Conservation (phyloP, 92 coral and sea anemone genomes). For the Pocillopora meandrina region DNA sequence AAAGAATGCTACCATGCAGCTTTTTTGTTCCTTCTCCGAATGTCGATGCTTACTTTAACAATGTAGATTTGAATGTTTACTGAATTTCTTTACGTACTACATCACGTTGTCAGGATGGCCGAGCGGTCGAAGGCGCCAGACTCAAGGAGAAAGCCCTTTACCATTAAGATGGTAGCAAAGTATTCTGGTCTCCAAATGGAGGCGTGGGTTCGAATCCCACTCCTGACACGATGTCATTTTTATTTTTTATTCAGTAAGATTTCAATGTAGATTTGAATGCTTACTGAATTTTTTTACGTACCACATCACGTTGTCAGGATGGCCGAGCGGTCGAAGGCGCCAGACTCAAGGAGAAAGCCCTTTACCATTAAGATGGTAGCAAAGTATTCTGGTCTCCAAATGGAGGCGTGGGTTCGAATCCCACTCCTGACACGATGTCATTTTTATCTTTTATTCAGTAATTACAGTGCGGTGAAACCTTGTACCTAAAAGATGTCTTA, state of each 20-base stretch:
- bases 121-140: slow-evolving; percentile 99
- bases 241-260: too few relatives aligned
- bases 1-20: too few relatives aligned
- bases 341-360: slow-evolving; percentile 91
- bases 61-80: too few relatives aligned
- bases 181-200: slow-evolving; percentile 82
- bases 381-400: slow-evolving; percentile 73
- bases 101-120: slow-evolving; percentile 95
- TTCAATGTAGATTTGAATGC: too few relatives aligned
- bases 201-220: slow-evolving; percentile 94
- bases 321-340: slow-evolving; percentile 99
- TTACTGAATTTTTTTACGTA: too few relatives aligned
- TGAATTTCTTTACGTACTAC: too few relatives aligned
- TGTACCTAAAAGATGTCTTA: too few relatives aligned
- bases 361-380: neutral
- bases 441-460: too few relatives aligned
- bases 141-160: slow-evolving; percentile 74
- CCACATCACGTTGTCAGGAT: slow-evolving; percentile 77
- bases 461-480: too few relatives aligned
- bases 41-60: too few relatives aligned
- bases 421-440: slow-evolving; percentile 19
- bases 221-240: too few relatives aligned
- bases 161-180: neutral
- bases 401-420: slow-evolving; percentile 94
- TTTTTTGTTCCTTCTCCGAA: too few relatives aligned